These are phyloP conservation scores for Dipodomys merriami DNA, from an alignment of 2,113 vertebrate genomes.

Conservation along the genomic window DNA sequence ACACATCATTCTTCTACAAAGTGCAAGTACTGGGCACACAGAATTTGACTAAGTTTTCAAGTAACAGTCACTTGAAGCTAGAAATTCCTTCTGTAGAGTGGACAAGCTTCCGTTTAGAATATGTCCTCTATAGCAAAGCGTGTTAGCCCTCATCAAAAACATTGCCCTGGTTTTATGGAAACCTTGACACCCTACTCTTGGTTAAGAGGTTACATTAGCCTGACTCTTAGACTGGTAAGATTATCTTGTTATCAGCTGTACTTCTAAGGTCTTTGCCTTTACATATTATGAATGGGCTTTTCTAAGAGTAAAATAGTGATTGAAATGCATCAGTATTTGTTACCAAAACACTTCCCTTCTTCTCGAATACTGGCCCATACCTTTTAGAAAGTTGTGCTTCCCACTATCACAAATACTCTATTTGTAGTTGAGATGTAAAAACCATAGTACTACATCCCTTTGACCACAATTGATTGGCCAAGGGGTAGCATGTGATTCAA, in stretches of 20 bases:
- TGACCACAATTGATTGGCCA: not conserved
- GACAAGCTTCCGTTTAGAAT: not conserved
- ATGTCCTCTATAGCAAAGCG: not conserved
- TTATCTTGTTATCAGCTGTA: not conserved
- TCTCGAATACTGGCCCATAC: not conserved
- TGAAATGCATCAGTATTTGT: not conserved
- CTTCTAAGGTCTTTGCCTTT: conserved; percentile 21
- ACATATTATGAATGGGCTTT: not conserved
- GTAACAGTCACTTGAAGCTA: not conserved
- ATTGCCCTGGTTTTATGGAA: not conserved
- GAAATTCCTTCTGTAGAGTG: conserved; percentile 8
- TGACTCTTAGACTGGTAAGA: not conserved
- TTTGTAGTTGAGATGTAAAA: not conserved
- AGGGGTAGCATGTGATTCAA: not conserved
- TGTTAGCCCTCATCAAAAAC: not conserved
- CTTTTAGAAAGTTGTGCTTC: not conserved
- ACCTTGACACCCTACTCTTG: not conserved
- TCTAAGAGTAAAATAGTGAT: not conserved
- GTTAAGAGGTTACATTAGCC: not conserved
- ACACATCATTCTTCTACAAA: not conserved
- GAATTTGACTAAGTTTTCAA: not conserved
- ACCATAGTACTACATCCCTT: not conserved
- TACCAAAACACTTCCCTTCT: not conserved
- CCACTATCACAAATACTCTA: not conserved
- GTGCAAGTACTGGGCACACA: not conserved